These are phyloP conservation scores for Pyrocephalus nanus DNA, from an alignment of 2,797 vertebrate species.

Conservation along the genomic window DNA sequence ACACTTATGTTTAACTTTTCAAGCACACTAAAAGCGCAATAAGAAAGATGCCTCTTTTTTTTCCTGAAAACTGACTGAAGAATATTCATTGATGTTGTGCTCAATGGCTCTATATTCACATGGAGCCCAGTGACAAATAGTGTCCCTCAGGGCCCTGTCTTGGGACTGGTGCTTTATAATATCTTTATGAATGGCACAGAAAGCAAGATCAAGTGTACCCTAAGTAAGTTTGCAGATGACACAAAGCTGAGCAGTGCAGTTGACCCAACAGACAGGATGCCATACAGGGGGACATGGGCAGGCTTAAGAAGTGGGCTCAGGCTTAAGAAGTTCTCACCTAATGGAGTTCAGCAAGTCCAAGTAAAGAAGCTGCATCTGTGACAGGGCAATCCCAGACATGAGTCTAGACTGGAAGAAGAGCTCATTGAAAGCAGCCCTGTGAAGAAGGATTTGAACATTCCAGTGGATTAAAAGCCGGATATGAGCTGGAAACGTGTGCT, in stretches of 20 bases:
- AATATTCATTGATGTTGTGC: neutral
- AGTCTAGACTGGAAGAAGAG: neutral
- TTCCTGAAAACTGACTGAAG: neutral
- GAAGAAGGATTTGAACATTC: neutral
- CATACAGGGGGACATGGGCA: too few relatives aligned
- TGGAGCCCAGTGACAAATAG: neutral
- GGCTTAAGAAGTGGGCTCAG: neutral
- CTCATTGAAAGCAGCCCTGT: neutral
- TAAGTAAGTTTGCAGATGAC: neutral
- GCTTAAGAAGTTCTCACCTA: too few relatives aligned
- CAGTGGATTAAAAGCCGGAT: neutral
- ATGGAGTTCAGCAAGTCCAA: neutral
- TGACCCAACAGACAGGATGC: neutral
- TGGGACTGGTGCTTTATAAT: neutral
- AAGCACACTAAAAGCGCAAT: neutral
- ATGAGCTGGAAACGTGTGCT: neutral
- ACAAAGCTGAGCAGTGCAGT: neutral
- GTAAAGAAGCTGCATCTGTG: neutral
- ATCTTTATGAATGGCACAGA: neutral
- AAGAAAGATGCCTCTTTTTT: accelerated
- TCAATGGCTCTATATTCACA: neutral
- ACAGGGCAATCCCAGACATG: neutral
- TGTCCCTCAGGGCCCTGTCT: neutral
- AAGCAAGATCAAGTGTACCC: neutral
- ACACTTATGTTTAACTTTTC: neutral